phyloP scores from a whole-genome alignment of 2,888 invertebrate genomes.

The Trachelus stipa region DNA sequence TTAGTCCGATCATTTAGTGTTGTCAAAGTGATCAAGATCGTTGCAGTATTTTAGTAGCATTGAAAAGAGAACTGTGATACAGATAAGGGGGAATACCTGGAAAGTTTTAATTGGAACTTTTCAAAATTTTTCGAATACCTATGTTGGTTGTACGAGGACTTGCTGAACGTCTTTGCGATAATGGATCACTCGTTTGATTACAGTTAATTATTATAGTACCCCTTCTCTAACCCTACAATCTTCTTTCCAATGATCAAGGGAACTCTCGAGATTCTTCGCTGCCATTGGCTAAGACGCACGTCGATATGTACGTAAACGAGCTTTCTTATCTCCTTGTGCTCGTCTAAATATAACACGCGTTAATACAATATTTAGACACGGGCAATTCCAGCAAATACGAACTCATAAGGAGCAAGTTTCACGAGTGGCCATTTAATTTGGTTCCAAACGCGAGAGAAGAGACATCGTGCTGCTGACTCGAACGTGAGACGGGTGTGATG shows the following conservation, averaged over 20 bases:
- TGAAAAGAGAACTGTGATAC: not conserved
- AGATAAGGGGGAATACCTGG: not conserved
- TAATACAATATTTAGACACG: conserved; percentile 38
- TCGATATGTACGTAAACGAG: conserved; percentile 6
- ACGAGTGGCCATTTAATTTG: not conserved
- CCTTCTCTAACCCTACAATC: not conserved
- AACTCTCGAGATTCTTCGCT: not conserved
- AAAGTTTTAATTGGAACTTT: not conserved
- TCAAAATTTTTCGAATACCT: not conserved
- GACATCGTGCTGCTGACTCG: not conserved
- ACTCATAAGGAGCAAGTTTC: not conserved
- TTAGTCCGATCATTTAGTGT: not conserved
- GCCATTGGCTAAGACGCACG: not conserved
- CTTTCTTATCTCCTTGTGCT: conserved; percentile 39
- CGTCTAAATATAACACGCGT: conserved; percentile 43
- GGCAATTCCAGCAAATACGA: conserved; percentile 24
- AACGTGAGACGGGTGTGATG: not conserved
- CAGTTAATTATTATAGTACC: not conserved
- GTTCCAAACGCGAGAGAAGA: not conserved
- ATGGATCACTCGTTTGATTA: not conserved
- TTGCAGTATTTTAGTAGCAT: not conserved
- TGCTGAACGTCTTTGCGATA: not conserved
- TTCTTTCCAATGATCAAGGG: not conserved
- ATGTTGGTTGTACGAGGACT: not conserved
- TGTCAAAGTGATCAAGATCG: not conserved